Evolutionary conservation across 2,888 invertebrate genomes (phyloP).

Genomic region (Rhaphigaster nebulosa): DNA sequence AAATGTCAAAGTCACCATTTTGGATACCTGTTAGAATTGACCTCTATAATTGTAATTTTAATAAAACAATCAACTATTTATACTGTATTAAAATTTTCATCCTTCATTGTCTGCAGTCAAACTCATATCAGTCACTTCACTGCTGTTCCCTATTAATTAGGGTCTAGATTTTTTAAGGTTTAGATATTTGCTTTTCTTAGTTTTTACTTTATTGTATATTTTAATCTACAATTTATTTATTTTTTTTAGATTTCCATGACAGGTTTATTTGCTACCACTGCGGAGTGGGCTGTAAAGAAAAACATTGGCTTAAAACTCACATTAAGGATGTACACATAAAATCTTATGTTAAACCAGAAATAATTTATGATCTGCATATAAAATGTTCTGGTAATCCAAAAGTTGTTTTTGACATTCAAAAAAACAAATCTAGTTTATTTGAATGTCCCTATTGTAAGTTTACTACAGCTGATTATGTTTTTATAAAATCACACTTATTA

Average conservation of each 20-base stretch:
- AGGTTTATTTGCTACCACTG: slow-evolving; percentile 11
- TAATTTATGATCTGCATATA: not conserved
- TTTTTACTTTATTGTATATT: not conserved
- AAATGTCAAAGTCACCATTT: too few species aligned
- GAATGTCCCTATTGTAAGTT: not conserved
- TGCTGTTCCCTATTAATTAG: too few species aligned
- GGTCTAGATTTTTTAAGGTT: not conserved
- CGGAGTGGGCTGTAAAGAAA: not conserved
- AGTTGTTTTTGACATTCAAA: not conserved
- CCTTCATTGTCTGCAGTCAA: too few species aligned
- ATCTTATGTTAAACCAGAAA: not conserved
- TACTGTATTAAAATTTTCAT: too few species aligned
- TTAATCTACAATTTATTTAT: not conserved
- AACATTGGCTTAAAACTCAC: not conserved
- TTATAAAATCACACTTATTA: not conserved
- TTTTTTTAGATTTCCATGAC: not conserved
- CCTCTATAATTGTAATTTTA: too few species aligned
- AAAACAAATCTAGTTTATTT: not conserved
- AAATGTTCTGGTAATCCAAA: not conserved
- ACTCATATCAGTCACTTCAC: not conserved
- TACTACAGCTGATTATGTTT: not conserved
- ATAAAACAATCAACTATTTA: too few species aligned
- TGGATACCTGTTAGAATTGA: too few species aligned
- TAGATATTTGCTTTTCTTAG: not conserved
- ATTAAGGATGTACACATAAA: not conserved